Evolutionary conservation across 2,797 vertebrate genomes (phyloP).

Genomic region (Tokudaia muenninki): DNA sequence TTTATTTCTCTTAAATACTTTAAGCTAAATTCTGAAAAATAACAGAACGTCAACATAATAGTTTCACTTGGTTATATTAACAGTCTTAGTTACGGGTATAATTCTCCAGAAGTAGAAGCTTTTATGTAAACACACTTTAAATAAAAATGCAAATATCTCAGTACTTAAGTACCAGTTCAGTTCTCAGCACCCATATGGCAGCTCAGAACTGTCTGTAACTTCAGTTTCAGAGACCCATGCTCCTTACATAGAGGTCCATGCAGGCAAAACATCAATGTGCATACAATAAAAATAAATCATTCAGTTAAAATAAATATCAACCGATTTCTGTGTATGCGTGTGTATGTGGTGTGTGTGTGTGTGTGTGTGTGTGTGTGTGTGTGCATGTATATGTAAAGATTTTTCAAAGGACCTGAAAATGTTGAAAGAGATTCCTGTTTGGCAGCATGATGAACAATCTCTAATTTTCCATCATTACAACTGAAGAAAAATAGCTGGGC

Average conservation of each 20-base stretch:
- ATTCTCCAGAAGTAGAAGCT: neutral
- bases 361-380: neutral
- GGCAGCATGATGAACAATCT: neutral
- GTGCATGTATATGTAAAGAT: neutral
- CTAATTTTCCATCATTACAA: neutral
- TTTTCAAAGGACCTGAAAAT: neutral
- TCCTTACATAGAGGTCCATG: neutral
- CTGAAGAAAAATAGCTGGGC: neutral
- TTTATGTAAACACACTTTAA: neutral
- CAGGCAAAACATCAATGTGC: neutral
- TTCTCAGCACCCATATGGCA: neutral
- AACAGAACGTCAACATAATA: neutral
- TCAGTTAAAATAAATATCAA: neutral
- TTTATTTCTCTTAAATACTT: neutral
- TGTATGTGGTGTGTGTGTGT: too few species aligned
- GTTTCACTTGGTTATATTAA: neutral
- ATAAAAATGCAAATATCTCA: neutral
- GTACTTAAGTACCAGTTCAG: neutral
- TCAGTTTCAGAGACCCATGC: too few species aligned
- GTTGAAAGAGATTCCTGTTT: neutral
- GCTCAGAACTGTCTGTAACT: neutral
- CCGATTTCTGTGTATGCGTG: too few species aligned
- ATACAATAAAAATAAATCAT: neutral
- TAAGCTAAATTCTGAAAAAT: neutral
- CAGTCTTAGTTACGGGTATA: too few species aligned